phyloP scores from a whole-genome alignment of 2,888 invertebrate genomes.

The Balanococcus diminutus region DNA sequence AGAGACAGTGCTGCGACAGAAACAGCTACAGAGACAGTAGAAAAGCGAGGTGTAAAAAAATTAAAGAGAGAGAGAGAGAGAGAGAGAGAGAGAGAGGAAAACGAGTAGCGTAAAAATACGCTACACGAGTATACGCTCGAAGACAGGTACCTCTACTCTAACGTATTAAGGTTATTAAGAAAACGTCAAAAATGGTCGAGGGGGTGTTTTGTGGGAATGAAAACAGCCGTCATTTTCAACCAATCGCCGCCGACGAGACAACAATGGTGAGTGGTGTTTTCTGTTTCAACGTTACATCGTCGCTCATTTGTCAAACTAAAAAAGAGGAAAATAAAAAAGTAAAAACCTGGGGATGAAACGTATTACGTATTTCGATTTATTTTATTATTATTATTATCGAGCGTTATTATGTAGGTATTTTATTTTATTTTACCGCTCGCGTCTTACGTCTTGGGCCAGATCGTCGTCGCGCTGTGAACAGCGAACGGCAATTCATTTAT shows the following conservation, averaged over 20 bases:
- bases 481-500: slow-evolving; percentile 48
- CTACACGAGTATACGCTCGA: neutral
- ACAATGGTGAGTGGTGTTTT: slow-evolving; percentile 38
- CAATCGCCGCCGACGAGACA: slow-evolving; percentile 45
- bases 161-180: slow-evolving; percentile 54
- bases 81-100: neutral
- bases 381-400: neutral
- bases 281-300: neutral
- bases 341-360: slow-evolving; percentile 36
- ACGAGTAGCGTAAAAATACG: neutral
- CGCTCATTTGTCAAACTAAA: slow-evolving; percentile 40
- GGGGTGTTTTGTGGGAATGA: slow-evolving; percentile 53
- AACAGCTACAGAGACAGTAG: too few relatives aligned
- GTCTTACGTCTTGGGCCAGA: neutral
- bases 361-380: slow-evolving; percentile 16
- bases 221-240: slow-evolving; percentile 53
- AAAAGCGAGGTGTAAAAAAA: too few relatives aligned
- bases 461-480: neutral
- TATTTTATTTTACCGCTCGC: neutral
- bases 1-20: too few relatives aligned
- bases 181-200: slow-evolving; percentile 54
- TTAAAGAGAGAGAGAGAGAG: too few relatives aligned
- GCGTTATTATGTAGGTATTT: neutral
- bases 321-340: slow-evolving; percentile 34
- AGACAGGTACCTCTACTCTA: slow-evolving; percentile 37